Percentiles rank a stretch among this genome's conserved stretches.
Conservation (phyloP, 2,888 invertebrate species). For the Aspidiotus destructor region DNA sequence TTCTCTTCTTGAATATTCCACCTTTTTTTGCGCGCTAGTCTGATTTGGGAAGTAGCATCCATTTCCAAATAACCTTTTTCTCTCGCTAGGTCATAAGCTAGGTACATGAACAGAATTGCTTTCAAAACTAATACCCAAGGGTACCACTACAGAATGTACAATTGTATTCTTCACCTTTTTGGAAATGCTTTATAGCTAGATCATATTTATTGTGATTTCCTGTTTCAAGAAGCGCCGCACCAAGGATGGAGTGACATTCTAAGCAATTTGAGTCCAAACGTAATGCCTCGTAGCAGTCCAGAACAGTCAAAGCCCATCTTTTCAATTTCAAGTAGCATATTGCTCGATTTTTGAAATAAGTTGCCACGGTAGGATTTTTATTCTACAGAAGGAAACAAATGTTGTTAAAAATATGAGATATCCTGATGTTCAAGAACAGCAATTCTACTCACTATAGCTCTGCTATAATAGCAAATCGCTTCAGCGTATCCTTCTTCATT, state of each 20-base stretch:
- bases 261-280: conserved; percentile 86
- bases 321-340: conserved; percentile 84
- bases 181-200: conserved; percentile 93
- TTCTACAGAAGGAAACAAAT: conserved; percentile 52
- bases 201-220: conserved; percentile 85
- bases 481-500: conserved; percentile 85
- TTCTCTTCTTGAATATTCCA: conserved; percentile 90
- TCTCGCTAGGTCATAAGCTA: conserved; percentile 80
- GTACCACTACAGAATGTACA: conserved; percentile 2
- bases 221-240: conserved; percentile 80
- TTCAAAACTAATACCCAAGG: too few species aligned
- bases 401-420: not conserved
- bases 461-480: conserved; percentile 88
- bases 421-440: too few species aligned
- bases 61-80: conserved; percentile 94
- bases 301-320: conserved; percentile 77
- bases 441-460: conserved; percentile 79
- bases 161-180: conserved; percentile 56
- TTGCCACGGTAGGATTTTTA: conserved; percentile 85
- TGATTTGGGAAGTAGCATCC: conserved; percentile 86
- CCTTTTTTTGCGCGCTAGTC: conserved; percentile 81
- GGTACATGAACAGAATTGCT: conserved; percentile 32
- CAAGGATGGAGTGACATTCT: conserved; percentile 94
- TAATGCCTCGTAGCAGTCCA: conserved; percentile 83
- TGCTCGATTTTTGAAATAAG: conserved; percentile 91